phyloP scores from a whole-genome alignment of 2,113 vertebrate genomes.

The Tachuris rubrigastra region DNA sequence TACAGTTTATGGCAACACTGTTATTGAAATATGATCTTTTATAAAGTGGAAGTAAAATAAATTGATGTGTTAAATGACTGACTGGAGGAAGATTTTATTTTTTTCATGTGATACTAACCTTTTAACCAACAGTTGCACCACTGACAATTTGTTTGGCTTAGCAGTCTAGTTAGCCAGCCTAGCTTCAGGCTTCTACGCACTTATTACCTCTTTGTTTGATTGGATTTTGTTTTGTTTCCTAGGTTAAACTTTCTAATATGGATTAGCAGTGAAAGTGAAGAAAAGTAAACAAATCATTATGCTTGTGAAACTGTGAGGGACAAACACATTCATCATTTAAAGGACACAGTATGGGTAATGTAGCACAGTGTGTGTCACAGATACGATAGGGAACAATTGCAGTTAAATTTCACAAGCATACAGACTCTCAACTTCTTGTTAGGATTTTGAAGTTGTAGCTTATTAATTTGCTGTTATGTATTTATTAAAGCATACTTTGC shows the following conservation, averaged over 20 bases:
- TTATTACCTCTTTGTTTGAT: not conserved
- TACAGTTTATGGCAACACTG: not conserved
- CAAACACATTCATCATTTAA: slow-evolving; percentile 48
- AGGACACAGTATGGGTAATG: not conserved
- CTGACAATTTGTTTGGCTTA: not conserved
- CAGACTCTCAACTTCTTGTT: not conserved
- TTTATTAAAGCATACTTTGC: not conserved
- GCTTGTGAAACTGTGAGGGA: not conserved
- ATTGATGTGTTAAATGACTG: not conserved
- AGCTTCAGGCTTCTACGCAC: not conserved
- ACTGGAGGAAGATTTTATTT: not conserved
- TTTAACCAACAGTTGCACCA: not conserved
- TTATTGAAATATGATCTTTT: not conserved
- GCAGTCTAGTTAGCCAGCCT: not conserved
- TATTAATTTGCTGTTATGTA: not conserved
- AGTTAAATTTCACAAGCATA: not conserved
- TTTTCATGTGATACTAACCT: not conserved
- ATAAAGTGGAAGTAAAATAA: not conserved
- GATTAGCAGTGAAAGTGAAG: slow-evolving; percentile 3
- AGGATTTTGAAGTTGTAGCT: not conserved
- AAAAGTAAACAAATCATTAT: slow-evolving; percentile 21
- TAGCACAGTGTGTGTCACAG: not conserved
- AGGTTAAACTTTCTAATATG: not conserved
- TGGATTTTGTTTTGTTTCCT: slow-evolving; percentile 24
- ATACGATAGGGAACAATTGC: not conserved